Evolutionary conservation across 2,888 invertebrate species (phyloP), one percentile per base, ranked within the genome.

Genomic region (Oxystoma pomonae): DNA sequence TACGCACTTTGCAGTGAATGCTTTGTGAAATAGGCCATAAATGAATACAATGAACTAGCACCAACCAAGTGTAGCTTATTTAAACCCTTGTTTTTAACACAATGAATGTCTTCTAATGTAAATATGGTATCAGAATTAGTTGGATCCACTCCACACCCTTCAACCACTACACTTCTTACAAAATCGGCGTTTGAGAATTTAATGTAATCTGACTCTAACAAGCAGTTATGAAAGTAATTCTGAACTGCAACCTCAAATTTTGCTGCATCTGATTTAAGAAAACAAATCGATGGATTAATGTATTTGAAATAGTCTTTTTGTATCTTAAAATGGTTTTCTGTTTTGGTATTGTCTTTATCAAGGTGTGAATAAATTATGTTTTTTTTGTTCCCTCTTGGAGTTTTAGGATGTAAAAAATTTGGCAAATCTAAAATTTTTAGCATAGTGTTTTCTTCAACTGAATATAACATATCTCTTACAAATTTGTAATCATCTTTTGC

Each of bases 151-250:
- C 89, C 89, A 71, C 88, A 85, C 57, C 90, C 92, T 81, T 94
- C 92, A 3, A 91, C 81, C 1, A 94, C 81, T 1, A 90, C 80
- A 74, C 90, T 90, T 61, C 90, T 86, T 2, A 86, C 84, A 80
- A 94, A 92, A 80, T 94, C 92, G 0, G 92, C 84, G 77, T 91
- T 92, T 0, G 89, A 86, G 71, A 90, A 87, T 72, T 87, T 87
- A 0, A 83, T 75, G 74, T 86, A 90, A n/a, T 83, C 80, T 12
- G 80, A 77, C 0, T 83, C 77, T 19, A 81, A 78, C 3, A 85
- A 73, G 60, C 80, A 75, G 58, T 81, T 74, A 1, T 80, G 76
- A 63, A 86, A 83, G 72, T 83, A 83, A 76, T 84, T 84, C 70
- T 85, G 80, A 16, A 84, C 76, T 18, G 83, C 84, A 9, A 89